Evolutionary conservation across 2,888 invertebrate species (phyloP).

Genomic region (Cacoxenus indagator): DNA sequence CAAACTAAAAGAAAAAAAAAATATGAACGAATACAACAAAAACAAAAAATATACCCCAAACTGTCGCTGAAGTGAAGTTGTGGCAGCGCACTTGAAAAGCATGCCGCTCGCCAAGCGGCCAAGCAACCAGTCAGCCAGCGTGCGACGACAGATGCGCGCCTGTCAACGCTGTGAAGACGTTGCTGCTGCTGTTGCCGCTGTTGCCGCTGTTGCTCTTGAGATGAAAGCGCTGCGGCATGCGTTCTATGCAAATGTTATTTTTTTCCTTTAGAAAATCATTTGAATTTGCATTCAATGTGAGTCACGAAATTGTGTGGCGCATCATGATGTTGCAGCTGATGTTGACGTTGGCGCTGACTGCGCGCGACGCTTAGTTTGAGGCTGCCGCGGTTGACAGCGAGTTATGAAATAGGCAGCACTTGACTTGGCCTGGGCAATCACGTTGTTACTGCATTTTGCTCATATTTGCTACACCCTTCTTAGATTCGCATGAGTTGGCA

Average conservation of each 20-base stretch:
- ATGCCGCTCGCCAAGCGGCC: not conserved
- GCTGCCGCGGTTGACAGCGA: not conserved
- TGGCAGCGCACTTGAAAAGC: not conserved
- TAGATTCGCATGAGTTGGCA: too few species aligned
- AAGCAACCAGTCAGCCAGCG: not conserved
- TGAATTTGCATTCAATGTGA: not conserved
- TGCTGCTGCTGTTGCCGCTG: too few species aligned
- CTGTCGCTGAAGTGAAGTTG: not conserved
- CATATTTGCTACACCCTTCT: too few species aligned
- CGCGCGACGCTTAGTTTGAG: not conserved
- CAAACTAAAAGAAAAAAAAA: too few species aligned
- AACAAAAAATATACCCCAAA: too few species aligned
- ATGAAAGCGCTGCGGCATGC: slow-evolving; percentile 11
- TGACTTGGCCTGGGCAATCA: too few species aligned
- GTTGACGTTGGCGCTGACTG: not conserved
- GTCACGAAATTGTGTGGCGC: slow-evolving; percentile 2
- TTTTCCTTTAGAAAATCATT: not conserved
- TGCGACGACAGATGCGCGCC: not conserved
- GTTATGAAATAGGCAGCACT: not conserved
- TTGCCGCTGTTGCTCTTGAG: too few species aligned
- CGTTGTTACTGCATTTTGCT: too few species aligned
- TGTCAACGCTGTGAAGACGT: not conserved
- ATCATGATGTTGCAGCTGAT: not conserved
- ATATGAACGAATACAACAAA: too few species aligned
- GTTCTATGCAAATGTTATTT: slow-evolving; percentile 11